Evolutionary conservation across 2,888 invertebrate genomes (phyloP), one percentile per base, ranked within the genome.

Genomic region (Catonia carolina): DNA sequence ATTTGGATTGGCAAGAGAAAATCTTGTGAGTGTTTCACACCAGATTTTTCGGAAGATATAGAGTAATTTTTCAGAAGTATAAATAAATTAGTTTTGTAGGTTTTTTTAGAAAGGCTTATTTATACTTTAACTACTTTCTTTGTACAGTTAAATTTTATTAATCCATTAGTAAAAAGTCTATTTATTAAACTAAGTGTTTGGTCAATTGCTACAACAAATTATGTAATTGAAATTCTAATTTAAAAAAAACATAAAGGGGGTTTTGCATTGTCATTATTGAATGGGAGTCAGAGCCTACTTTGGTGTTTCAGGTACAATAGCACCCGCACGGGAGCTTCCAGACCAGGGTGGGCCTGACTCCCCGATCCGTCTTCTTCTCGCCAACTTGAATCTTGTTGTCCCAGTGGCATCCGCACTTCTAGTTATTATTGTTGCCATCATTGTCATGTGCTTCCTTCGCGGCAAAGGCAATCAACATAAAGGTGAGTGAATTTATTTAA

Each of bases 351-450:
- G 70, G 66, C 61, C 62, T 17, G 62, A 66, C 56, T 78, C 82
- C 70, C 88, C 89, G 67, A 80, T 90, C 77, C 86, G 86, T 81
- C 84, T 89, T 71, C 84, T 92, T 74, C 83, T 91, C 76, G 85
- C 89, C 69, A 90, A 93, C 77, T 82, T 93, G 72, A 91, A 92
- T 80, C 84, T 95, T 72, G 89, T 95, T 77, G 89, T 95, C 70
- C 94, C 94, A 56, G 89, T 94, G 69, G 88, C 90, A 73, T 91
- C 92, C 66, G 91, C 92, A 68, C 80, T 90, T 68, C 82, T 94
- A 70, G 92, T 95, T 77, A 89, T 93, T 75, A 86, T 94, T 74
- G 88, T 93, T 75, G 93, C 93, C 69, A 84, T 93, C 72, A 85
- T 90, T 73, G 91, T 95, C 73, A 90, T 93, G 72, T 92, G 91